Percentiles rank a stretch among this genome's conserved stretches.
phyloP scores from a whole-genome alignment of 1,140 invertebrate genomes.

The Trichonephila clavata region DNA sequence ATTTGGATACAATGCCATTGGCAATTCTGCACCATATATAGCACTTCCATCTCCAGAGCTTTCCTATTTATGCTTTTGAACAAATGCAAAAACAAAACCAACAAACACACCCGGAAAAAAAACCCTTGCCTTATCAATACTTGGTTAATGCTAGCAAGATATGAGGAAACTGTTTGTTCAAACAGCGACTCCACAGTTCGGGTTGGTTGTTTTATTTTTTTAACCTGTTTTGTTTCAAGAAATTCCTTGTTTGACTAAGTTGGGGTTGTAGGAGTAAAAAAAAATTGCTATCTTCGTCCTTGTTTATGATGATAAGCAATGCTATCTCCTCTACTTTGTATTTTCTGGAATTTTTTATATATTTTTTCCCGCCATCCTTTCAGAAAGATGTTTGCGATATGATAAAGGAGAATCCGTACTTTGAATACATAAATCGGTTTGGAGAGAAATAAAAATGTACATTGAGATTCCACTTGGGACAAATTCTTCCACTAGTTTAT shows the following conservation, averaged over 20 bases:
- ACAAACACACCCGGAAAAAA: not conserved
- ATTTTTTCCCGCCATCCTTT: not conserved
- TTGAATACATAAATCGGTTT: not conserved
- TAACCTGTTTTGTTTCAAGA: not conserved
- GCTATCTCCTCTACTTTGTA: no score
- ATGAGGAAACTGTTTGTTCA: not conserved
- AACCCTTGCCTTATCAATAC: not conserved
- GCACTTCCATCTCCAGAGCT: not conserved
- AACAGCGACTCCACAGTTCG: not conserved
- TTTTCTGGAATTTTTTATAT: no score
- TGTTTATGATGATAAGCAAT: not conserved
- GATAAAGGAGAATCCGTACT: not conserved
- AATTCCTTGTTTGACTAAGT: not conserved
- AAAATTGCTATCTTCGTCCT: not conserved
- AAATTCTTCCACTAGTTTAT: no score
- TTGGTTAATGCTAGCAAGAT: not conserved
- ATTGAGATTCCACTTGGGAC: no score
- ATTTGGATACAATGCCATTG: not conserved
- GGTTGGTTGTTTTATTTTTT: not conserved
- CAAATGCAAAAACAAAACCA: not conserved
- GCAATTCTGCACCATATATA: constrained; percentile 5
- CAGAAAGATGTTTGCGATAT: not conserved
- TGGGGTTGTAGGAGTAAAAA: not conserved
- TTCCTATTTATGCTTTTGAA: constrained; percentile 1
- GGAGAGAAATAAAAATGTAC: no score